A percentile compares a stretch with the other conserved stretches of the same genome.
phyloP scores from a whole-genome alignment of 2,113 vertebrate genomes.

The Dryoscopus gambensis region DNA sequence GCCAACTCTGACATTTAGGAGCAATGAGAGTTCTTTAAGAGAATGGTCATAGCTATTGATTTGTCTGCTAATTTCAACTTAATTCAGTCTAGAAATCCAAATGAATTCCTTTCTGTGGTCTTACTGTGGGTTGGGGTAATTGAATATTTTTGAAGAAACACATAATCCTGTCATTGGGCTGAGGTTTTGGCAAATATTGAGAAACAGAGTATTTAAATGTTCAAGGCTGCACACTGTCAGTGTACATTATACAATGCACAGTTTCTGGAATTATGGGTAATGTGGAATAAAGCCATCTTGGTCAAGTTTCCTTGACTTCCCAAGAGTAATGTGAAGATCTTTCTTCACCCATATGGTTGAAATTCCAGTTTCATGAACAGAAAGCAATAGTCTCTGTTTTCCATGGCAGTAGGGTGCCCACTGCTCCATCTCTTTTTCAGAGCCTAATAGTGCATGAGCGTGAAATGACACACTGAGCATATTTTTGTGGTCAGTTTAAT shows the following conservation, averaged over 20 bases:
- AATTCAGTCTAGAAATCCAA: not conserved
- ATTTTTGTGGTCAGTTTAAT: not conserved
- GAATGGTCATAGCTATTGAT: not conserved
- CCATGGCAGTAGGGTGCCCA: not conserved
- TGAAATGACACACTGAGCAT: not conserved
- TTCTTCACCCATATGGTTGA: not conserved
- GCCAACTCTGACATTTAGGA: not conserved
- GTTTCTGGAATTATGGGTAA: not conserved
- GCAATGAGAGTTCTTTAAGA: not conserved
- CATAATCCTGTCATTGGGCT: not conserved
- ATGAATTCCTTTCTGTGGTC: not conserved
- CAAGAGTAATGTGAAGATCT: not conserved
- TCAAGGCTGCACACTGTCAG: not conserved
- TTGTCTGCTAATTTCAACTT: not conserved
- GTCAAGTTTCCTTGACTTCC: not conserved
- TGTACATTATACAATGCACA: not conserved
- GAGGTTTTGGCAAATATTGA: not conserved
- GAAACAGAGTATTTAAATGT: not conserved
- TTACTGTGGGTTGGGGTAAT: not conserved
- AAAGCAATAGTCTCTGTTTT: not conserved
- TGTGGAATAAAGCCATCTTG: fast-evolving
- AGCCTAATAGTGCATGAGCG: not conserved
- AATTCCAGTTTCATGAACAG: not conserved
- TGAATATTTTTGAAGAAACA: not conserved
- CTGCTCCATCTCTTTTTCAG: not conserved